Conservation (phyloP, 2,888 invertebrate species). For the Aphodius sticticus region DNA sequence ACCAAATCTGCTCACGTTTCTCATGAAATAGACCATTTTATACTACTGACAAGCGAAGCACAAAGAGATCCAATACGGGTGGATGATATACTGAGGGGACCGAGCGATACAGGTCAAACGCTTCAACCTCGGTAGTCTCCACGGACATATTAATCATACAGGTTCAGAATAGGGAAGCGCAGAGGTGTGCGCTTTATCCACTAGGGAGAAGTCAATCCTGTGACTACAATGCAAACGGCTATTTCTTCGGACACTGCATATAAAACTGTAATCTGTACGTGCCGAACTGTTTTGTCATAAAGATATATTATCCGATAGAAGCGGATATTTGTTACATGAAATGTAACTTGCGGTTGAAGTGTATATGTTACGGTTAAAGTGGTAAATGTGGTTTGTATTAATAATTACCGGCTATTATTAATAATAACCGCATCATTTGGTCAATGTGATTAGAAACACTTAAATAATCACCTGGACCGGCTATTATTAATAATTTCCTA, state of each 20-base stretch:
- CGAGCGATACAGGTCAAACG: neutral
- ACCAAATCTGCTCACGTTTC: neutral
- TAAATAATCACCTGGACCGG: too few relatives aligned
- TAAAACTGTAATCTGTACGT: neutral
- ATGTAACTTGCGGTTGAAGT: neutral
- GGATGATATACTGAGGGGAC: neutral
- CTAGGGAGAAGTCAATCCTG: neutral
- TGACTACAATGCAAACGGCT: neutral
- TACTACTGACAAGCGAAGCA: neutral
- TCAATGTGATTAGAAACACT: too few relatives aligned
- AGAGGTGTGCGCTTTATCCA: neutral
- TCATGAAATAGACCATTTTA: neutral
- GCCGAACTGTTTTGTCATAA: neutral
- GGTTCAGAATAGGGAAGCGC: neutral
- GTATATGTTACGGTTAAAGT: too few relatives aligned
- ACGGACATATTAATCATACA: constrained; percentile 4
- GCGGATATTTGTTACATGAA: neutral
- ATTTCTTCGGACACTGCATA: neutral
- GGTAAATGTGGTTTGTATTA: too few relatives aligned
- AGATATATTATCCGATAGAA: neutral
- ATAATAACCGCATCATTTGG: too few relatives aligned
- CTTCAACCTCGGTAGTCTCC: neutral
- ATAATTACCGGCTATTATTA: too few relatives aligned
- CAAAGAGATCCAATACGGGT: neutral
- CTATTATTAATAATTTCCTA: too few relatives aligned